Evolutionary conservation across 2,797 vertebrate genomes (phyloP).

Genomic region (Anomalospiza imberbis): DNA sequence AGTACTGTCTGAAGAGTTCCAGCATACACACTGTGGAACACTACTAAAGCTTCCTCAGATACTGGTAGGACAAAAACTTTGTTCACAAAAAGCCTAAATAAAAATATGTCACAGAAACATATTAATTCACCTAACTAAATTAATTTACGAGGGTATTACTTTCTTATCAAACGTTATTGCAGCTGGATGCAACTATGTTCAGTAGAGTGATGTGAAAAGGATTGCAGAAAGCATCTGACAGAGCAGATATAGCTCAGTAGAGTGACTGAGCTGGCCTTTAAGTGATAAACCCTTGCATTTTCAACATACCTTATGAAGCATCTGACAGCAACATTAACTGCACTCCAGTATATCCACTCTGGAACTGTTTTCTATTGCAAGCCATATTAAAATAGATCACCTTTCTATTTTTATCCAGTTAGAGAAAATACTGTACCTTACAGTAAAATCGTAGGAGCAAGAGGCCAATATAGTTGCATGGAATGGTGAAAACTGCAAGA

Average conservation of each 20-base stretch:
- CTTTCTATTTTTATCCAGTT: not conserved
- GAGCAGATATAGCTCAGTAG: not conserved
- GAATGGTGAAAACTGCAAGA: conserved; percentile 91
- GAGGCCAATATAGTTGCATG: conserved; percentile 81
- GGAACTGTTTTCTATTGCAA: not conserved
- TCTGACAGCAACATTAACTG: not conserved
- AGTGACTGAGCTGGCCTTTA: not conserved
- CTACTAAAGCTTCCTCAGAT: not conserved
- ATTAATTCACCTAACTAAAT: not conserved
- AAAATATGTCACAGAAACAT: not conserved
- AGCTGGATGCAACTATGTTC: not conserved
- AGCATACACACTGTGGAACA: not conserved
- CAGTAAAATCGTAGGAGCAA: conserved; percentile 97
- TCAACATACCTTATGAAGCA: not conserved
- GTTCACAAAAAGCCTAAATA: not conserved
- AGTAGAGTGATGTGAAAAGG: not conserved
- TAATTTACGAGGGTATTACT: not conserved
- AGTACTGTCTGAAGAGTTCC: not conserved
- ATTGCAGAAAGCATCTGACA: conserved; percentile 15
- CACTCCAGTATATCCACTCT: not conserved
- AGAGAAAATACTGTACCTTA: conserved; percentile 81
- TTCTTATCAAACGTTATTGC: not conserved
- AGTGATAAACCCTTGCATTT: not conserved
- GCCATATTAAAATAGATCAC: not conserved
- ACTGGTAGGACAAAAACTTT: not conserved